Evolutionary conservation across 2,113 vertebrate genomes (phyloP), one percentile per base, ranked within the genome.

Genomic region (Catagonus wagneri): DNA sequence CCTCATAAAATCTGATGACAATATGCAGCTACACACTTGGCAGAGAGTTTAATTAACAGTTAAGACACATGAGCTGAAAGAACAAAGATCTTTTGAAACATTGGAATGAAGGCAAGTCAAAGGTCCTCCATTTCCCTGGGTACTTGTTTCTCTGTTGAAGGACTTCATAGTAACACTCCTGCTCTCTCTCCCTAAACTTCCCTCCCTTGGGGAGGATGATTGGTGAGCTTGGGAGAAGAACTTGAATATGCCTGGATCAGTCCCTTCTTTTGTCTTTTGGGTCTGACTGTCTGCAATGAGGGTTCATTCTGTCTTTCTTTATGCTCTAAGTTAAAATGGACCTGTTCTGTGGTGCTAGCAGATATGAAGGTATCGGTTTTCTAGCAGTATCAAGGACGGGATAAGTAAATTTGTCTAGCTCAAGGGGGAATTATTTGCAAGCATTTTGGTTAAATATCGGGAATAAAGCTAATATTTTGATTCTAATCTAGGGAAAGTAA

Each of bases 401-500:
- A 52, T 91, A 61, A 83, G 29, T 71, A 29, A 91, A 92, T 63
- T 69, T 72, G 22, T 83, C 56, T 92, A 52, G 15, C 44, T 92
- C 56, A 54, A n/a, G 11, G 36, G 36, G 54, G 22, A 72, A 83
- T 44, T 61, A 36, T 91, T 91, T 83, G 39, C 29, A 83, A 91
- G 22, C 29, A 63, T n/a, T 81, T 83, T 63, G 56, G 66, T 34
- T 72, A 52, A 6, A 34, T 63, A 52, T 72, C 12, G 72, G 22
- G 15, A 61, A 63, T 72, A 72, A 72, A 61, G 39, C 32, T 63
- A 83, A 69, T 11, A 34, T 44, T 72, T 61, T 63, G 22, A n/a
- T 72, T 63, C 39, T 72, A 60, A 92, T 34, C 22, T 61, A 83
- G 22, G 11, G 54, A 52, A 36, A 54, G 52, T 27, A 83, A 22